Evolutionary conservation across 2,888 invertebrate species (phyloP), one percentile per base, ranked within the genome.

Genomic region (Yponomeuta malinellus): DNA sequence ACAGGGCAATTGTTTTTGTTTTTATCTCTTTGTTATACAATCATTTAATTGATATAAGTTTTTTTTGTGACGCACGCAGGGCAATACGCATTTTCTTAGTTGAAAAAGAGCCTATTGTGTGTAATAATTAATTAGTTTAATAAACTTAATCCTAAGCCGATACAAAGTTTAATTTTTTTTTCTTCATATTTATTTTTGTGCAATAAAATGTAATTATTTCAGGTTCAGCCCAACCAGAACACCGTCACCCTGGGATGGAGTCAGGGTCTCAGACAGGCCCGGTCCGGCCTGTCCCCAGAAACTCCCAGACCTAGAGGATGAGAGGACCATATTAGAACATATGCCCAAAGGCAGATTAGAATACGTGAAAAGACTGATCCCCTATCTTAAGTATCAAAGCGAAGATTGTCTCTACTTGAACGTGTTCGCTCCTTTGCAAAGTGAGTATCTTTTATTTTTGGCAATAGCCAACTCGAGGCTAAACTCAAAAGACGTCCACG

Each of bases 391-490:
- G 89, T 96, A 98, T 90, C 98, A 99, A 94, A 97, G 96, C 86
- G 99, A 99, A 94, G 98, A 99, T 94, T 99, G 99, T 87, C 95
- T 99, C 77, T 98, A 98, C 90, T 95, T 99, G 87, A 99, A 99
- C 93, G 96, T 99, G 85, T 99, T 98, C 93, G 97, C 98, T 66
- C 99, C 99, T 73, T 96, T 96, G 81, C 96, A 97, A 95, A 97
- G 98, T 98, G 92, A 94, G 95, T 92, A 78, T 15, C 15, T 15
- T 59, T 59, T 33, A 1, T 43, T 43, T 43, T 59, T 59, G 15
- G 3, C 10, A 52, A 12, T 52, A 52, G 0, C 52, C 33, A 33
- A 33, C 33, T 33, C 5, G 33, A 33, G 33, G 5, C 5, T 2
- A 33, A 33, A 5, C 33, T 33, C 33, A 33, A 33, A 5, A 33